Evolutionary conservation across 1,140 invertebrate genomes (phyloP).

Genomic region (Nasonia vitripennis): DNA sequence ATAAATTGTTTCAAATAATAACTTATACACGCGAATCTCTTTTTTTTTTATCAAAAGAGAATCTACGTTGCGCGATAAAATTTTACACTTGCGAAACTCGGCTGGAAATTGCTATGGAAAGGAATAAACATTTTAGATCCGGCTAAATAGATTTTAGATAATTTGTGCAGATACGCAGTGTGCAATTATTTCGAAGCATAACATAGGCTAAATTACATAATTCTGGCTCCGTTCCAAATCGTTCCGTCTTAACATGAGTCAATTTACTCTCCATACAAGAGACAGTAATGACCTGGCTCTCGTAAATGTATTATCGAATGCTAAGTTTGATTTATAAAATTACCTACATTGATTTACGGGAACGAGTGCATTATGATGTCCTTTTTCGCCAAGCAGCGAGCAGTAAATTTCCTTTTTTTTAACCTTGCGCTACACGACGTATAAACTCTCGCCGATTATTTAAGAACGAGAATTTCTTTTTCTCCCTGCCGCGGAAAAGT

Average conservation of each 20-base stretch:
- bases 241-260: slow-evolving; percentile 37
- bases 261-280: slow-evolving; percentile 44
- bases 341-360: not conserved
- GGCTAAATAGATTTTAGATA: slow-evolving; percentile 10
- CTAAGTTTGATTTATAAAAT: slow-evolving; percentile 43
- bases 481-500: not conserved
- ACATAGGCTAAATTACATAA: slow-evolving; percentile 36
- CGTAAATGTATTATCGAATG: slow-evolving; percentile 3
- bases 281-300: not conserved
- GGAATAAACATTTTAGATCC: slow-evolving; percentile 2
- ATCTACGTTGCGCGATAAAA: not conserved
- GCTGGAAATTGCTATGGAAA: not conserved
- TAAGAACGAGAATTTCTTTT: not conserved
- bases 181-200: slow-evolving; percentile 26
- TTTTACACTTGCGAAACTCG: not conserved
- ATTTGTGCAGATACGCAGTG: slow-evolving; percentile 6
- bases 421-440: not conserved
- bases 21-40: not conserved
- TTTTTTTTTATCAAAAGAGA: not conserved
- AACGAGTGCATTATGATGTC: not conserved
- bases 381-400: not conserved
- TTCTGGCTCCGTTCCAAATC: slow-evolving; percentile 41
- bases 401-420: no score
- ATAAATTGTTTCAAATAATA: not conserved
- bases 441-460: not conserved